These are phyloP conservation scores for Coelopa pilipes DNA, from an alignment of 2,888 invertebrate species.

Conservation along the genomic window DNA sequence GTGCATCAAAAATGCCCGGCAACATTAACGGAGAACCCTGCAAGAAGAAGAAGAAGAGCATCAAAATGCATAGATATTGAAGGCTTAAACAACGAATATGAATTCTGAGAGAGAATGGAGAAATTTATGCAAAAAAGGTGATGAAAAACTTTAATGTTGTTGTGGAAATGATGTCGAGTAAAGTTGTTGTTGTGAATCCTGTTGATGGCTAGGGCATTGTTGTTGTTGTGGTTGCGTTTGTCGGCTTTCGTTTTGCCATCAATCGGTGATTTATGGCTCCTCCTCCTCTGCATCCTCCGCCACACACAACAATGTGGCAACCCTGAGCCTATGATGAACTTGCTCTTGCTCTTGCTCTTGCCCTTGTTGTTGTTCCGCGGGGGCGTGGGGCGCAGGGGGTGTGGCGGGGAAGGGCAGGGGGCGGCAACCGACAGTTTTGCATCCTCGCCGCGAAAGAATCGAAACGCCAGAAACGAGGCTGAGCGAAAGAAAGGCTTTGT, in stretches of 20 bases:
- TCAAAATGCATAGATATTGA: neutral
- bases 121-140: constrained; percentile 28
- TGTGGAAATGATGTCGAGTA: constrained; percentile 21
- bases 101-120: neutral
- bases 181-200: constrained; percentile 8
- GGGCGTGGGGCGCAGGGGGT: too few relatives aligned
- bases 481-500: neutral
- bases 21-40: neutral
- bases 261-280: constrained; percentile 27
- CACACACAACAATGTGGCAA: neutral
- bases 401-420: too few relatives aligned
- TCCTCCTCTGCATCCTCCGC: neutral
- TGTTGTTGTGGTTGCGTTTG: neutral
- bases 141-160: constrained; percentile 10
- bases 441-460: too few relatives aligned
- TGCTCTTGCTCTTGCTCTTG: too few relatives aligned
- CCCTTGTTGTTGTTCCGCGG: too few relatives aligned
- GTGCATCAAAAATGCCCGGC: too few relatives aligned
- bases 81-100: constrained; percentile 2
- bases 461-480: too few relatives aligned
- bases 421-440: too few relatives aligned
- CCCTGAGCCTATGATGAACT: neutral
- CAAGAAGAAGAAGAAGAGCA: neutral
- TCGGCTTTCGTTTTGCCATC: constrained; percentile 26
- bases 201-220: too few relatives aligned